Evolutionary conservation across 2,113 vertebrate species (phyloP), one percentile per base, ranked within the genome.

Genomic region (Oreochromis tanganicae): DNA sequence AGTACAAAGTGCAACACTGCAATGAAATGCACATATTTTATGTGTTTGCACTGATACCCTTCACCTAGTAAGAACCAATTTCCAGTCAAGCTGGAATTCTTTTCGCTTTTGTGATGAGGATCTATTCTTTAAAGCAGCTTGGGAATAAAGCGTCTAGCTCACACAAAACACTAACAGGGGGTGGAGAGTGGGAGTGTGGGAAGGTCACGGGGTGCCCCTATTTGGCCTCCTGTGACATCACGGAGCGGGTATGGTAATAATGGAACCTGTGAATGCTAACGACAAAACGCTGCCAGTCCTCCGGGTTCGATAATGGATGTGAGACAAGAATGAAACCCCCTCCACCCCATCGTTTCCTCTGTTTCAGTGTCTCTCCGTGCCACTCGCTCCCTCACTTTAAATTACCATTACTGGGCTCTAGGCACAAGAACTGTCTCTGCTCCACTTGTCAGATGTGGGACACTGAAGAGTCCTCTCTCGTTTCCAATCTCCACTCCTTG

Each of bases 361-460:
- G 56, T 78, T 80, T 80, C 86, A 13, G 81, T 80, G 81, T 84
- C 88, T 88, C 88, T 89, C 87, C 17, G 43, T 81, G 56, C 59
- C 85, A 88, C 84, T 88, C 91, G 79, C 85, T 89, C 92, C 91
- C 90, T 95, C 95, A 93, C 94, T 94, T 95, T 91, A 89, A 91
- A 95, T 95, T 91, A 95, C 87, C 91, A 92, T 94, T 93, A 93
- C 73, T 80, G 84, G 87, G 92, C 92, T 89, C 83, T 84, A 80
- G 91, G 89, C 90, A 84, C 85, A 88, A 78, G 85, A 92, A 91
- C 90, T 24, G 71, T 94, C 93, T 87, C 92, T 95, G 94, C 95
- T 95, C 95, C 93, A 94, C 91, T 96, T 94, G 94, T 94, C 91
- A 94, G 88, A 95, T 93, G 85, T 93, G 93, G 93, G 87, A 88